A percentile compares a stretch with the other conserved stretches of the same genome.
These are phyloP conservation scores for Pelagia noctiluca DNA, from an alignment of 30 jellyfish, hydroid and myxozoan species.

Conservation along the genomic window DNA sequence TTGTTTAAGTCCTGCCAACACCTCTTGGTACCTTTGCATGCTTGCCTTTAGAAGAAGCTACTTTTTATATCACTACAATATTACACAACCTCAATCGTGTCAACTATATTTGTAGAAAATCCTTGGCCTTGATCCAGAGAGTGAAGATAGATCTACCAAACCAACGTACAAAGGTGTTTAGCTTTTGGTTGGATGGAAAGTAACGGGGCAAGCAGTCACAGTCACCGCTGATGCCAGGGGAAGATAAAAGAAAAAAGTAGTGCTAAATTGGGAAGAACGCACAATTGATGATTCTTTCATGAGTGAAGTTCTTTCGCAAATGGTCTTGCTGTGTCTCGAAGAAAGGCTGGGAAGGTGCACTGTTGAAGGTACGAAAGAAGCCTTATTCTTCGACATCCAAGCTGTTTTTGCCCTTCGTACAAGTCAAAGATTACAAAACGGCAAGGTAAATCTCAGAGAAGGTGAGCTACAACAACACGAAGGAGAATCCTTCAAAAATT, in stretches of 20 bases:
- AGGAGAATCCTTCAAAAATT: constrained; percentile 11
- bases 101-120: too few relatives aligned
- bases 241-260: background rate
- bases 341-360: constrained; percentile 28
- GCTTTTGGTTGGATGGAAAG: background rate
- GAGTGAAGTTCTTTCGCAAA: background rate
- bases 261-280: constrained; percentile 12
- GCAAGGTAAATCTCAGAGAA: background rate
- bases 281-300: constrained; percentile 14
- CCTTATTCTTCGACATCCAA: background rate
- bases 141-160: background rate
- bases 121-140: background rate
- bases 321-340: constrained; percentile 20
- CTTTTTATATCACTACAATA: too few relatives aligned
- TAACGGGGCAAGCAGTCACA: background rate
- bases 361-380: constrained; percentile 9
- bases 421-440: constrained; percentile 5
- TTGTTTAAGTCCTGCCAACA: too few relatives aligned
- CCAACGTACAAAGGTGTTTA: background rate
- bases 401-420: constrained; percentile 10
- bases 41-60: too few relatives aligned
- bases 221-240: background rate
- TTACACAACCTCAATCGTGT: too few relatives aligned
- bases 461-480: constrained; percentile 13
- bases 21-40: too few relatives aligned